Base-by-base conservation (phyloP, 1,140 invertebrate genomes). In the Cepaea nemoralis region DNA sequence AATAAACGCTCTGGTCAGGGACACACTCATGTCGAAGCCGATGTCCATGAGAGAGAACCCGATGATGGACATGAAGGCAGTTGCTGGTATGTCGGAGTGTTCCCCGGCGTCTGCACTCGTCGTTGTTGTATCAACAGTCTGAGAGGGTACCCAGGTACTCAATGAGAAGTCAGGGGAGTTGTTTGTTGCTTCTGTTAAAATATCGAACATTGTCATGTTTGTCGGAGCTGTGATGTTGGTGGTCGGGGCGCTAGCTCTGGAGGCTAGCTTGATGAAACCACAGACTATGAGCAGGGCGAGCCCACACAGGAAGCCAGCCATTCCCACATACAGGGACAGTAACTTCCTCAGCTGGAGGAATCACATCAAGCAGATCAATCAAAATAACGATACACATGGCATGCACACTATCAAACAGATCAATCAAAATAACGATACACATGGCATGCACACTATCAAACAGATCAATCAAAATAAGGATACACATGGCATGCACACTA, bases 11-110 rank as follows among this genome's bases (percentile, higher is more conserved):
- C 75, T 40, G 12, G 75, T 77, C 0, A 77, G 33, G 8, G 75
- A 77, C 55, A 77, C 39, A 35, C 75, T 77, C 33, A 66, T 59
- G 55, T 77, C 75, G 31, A 63, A 77, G 0, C 75, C 75, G 55
- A 77, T 77, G 35, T 77, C 75, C 10, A 77, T 35, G 16, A 77
- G 27, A 45, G 75, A 33, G 31, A 77, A 77, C 2, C 75, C 75
- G 24, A 63, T 40, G 55, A 77, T 77, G n/a, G 75, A 77, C 75
- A 77, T 40, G 27, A 77, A 77, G 1, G 55, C 75, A 6, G 75
- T 77, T 8, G 27, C 31, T 39, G 75, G 75, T 3, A 77, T 50
- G 24, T 39, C 19, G 33, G 75, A 55, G 31, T 45, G 69, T 39
- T 31, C 59, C 33, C n/a, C 27, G 27, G 16, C 33, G 19, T 19